These are phyloP conservation scores for Kobus ellipsiprymnus DNA, from an alignment of 2,113 vertebrate species.

Conservation along the genomic window DNA sequence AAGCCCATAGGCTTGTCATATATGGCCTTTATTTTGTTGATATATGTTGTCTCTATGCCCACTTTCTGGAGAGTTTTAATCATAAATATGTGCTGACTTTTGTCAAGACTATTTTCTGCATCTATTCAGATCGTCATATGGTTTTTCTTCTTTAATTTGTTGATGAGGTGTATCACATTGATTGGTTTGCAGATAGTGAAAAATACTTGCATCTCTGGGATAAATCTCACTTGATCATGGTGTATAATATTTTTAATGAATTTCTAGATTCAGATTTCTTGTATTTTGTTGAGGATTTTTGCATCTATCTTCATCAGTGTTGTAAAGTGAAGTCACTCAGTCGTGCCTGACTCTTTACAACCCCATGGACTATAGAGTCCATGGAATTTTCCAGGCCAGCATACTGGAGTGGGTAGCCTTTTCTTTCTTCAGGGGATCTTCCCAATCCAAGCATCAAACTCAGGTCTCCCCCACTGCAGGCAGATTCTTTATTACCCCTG, in stretches of 20 bases:
- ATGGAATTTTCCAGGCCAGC: not conserved
- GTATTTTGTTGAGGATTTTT: not conserved
- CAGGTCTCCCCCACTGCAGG: not conserved
- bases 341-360: not conserved
- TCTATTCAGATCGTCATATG: not conserved
- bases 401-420: not conserved
- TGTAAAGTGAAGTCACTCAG: not conserved
- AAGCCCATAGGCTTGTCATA: not conserved
- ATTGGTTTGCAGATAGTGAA: not conserved
- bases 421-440: not conserved
- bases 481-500: not conserved
- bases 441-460: not conserved
- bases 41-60: not conserved
- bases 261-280: not conserved
- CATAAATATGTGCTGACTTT: not conserved
- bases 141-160: not conserved
- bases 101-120: not conserved
- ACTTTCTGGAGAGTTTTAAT: not conserved
- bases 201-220: not conserved
- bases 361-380: not conserved
- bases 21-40: not conserved
- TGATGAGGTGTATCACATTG: not conserved
- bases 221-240: not conserved
- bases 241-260: not conserved
- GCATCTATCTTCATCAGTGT: not conserved